Percentiles rank a stretch among this genome's conserved stretches.
These are phyloP conservation scores for Holothuria glaberrima DNA, from an alignment of 35 echinoderm and acorn worm genomes.

Conservation along the genomic window DNA sequence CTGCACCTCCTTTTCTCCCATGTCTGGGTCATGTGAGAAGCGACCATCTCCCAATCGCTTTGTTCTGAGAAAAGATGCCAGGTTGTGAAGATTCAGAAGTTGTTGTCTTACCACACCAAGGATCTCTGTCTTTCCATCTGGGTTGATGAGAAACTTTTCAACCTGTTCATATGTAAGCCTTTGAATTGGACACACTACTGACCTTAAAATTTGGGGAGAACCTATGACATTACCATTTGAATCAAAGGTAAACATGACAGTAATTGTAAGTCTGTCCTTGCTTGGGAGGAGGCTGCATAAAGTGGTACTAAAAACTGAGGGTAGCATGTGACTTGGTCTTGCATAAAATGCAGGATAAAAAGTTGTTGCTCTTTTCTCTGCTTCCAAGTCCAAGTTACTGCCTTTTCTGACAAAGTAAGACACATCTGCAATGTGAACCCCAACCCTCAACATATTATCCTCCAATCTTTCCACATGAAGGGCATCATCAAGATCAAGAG, in stretches of 20 bases:
- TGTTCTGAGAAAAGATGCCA: constrained; percentile 42
- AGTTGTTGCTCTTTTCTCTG: constrained; percentile 22
- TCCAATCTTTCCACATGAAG: constrained; percentile 62
- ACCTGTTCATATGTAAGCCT: constrained; percentile 52
- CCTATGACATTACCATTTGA: background rate
- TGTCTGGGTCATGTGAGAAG: no score
- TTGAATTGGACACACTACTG: background rate
- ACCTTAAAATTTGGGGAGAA: constrained; percentile 8
- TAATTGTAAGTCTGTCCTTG: background rate
- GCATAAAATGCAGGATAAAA: constrained; percentile 1
- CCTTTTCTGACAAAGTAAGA: constrained; percentile 78
- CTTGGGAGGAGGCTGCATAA: constrained; percentile 18
- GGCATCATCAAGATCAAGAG: constrained; percentile 85
- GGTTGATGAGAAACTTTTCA: constrained; percentile 61
- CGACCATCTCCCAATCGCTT: no score
- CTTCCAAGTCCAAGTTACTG: constrained; percentile 74
- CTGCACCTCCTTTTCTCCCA: no score
- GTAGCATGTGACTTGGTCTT: constrained; percentile 70
- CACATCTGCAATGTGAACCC: constrained; percentile 97
- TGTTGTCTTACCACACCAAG: constrained; percentile 51
- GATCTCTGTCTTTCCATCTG: constrained; percentile 64
- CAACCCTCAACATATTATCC: constrained; percentile 58
- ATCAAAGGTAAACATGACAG: constrained; percentile 18
- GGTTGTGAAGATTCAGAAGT: constrained; percentile 27
- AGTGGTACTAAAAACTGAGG: constrained; percentile 24